Percentiles rank a stretch among this genome's conserved stretches.
Conservation (phyloP, 2,888 invertebrate species). For the Leptinotarsa rubiginosa region DNA sequence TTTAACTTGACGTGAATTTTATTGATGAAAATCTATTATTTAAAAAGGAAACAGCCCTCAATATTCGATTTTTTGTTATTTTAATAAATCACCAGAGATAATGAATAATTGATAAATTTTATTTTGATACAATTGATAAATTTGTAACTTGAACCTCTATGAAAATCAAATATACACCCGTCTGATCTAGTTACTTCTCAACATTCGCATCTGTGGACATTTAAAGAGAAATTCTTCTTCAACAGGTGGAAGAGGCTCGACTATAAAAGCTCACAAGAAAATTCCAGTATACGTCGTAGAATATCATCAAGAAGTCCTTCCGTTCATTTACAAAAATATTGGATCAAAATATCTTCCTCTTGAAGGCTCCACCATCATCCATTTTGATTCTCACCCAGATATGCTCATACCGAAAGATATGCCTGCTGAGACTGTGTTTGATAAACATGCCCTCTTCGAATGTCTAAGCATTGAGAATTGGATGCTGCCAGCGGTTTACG, state of each 20-base stretch:
- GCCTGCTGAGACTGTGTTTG: conserved; percentile 79
- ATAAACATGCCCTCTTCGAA: conserved; percentile 77
- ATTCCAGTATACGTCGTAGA: conserved; percentile 84
- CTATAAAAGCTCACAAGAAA: conserved; percentile 71
- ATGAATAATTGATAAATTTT: too few species aligned
- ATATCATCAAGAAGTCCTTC: conserved; percentile 82
- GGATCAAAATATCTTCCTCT: conserved; percentile 86
- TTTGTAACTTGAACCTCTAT: too few species aligned
- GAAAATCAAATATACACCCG: too few species aligned
- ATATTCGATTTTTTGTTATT: too few species aligned
- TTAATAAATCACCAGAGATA: too few species aligned
- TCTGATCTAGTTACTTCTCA: neutral
- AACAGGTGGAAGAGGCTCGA: conserved; percentile 51
- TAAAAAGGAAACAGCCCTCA: too few species aligned
- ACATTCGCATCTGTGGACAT: neutral
- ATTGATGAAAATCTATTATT: too few species aligned
- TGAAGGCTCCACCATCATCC: conserved; percentile 80
- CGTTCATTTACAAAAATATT: conserved; percentile 82
- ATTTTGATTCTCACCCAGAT: conserved; percentile 94
- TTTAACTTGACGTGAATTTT: too few species aligned
- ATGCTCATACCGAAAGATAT: conserved; percentile 85
- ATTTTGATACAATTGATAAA: too few species aligned
- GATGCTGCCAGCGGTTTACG: conserved; percentile 89
- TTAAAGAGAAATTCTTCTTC: conserved; percentile 46
- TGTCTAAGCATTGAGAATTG: conserved; percentile 91